A percentile compares a stretch with the other conserved stretches of the same genome.
These are phyloP conservation scores for Anguilla megastoma DNA, from an alignment of 2,797 vertebrate genomes.

Conservation along the genomic window DNA sequence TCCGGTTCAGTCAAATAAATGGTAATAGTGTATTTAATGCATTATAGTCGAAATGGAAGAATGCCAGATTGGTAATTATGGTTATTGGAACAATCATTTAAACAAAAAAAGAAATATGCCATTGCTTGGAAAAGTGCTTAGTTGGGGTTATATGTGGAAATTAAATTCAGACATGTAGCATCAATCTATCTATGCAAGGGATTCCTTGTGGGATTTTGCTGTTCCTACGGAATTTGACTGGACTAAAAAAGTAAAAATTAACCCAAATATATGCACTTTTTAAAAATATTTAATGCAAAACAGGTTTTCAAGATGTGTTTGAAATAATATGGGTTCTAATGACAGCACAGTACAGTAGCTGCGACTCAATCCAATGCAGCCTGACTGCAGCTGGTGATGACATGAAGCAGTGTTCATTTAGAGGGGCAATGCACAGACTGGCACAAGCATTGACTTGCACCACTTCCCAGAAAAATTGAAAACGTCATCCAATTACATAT, in stretches of 20 bases:
- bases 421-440: conserved; percentile 55
- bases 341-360: not conserved
- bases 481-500: conserved; percentile 42
- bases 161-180: not conserved
- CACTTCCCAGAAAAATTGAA: conserved; percentile 56
- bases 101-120: not conserved
- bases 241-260: not conserved
- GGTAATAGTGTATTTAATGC: too few species aligned
- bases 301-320: not conserved
- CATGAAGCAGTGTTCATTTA: conserved; percentile 51
- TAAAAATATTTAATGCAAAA: not conserved
- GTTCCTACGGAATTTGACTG: too few species aligned
- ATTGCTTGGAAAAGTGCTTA: not conserved
- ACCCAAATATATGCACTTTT: not conserved
- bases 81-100: not conserved
- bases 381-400: conserved; percentile 38
- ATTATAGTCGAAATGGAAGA: too few species aligned
- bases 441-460: conserved; percentile 45
- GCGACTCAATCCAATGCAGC: not conserved
- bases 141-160: not conserved
- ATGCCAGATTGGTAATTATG: too few species aligned
- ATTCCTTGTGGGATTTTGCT: too few species aligned
- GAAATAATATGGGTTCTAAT: not conserved
- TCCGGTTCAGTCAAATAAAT: not conserved
- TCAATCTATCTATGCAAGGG: not conserved